Conservation (phyloP, 2,797 vertebrate genomes). For the Echiichthys vipera region DNA sequence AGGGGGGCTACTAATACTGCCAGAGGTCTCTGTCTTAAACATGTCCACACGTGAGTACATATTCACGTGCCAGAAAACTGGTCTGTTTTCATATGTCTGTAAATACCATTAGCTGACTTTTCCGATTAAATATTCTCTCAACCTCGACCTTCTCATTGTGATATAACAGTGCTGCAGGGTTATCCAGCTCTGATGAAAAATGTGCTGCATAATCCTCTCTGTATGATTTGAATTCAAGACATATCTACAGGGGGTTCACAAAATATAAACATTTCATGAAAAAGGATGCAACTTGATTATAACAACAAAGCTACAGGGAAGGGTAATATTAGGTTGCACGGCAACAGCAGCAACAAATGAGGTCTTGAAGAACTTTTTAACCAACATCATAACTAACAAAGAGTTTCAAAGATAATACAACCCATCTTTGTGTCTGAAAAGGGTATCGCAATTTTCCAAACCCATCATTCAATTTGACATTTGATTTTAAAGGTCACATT, state of each 20-base stretch:
- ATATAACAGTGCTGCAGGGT: slow-evolving; percentile 12
- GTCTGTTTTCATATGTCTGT: slow-evolving; percentile 22
- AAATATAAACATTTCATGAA: slow-evolving; percentile 16
- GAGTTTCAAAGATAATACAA: background rate
- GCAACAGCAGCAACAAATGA: slow-evolving; percentile 6
- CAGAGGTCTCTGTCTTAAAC: slow-evolving; percentile 37
- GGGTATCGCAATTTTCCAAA: no score
- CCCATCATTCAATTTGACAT: no score
- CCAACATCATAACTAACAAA: background rate
- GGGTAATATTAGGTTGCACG: background rate
- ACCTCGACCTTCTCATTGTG: slow-evolving; percentile 1
- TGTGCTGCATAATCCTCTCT: background rate
- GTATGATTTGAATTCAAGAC: background rate
- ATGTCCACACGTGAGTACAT: slow-evolving; percentile 26
- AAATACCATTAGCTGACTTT: slow-evolving; percentile 6
- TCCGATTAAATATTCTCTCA: slow-evolving; percentile 10
- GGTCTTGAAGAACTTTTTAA: no score
- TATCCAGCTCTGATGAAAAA: slow-evolving; percentile 7
- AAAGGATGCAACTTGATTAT: slow-evolving; percentile 11
- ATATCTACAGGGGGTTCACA: background rate
- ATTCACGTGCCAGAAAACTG: slow-evolving; percentile 34
- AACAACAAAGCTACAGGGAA: slow-evolving; percentile 5
- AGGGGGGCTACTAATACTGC: slow-evolving; percentile 17
- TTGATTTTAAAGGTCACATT: no score
- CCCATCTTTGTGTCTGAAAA: background rate